Evolutionary conservation across 2,113 vertebrate genomes (phyloP), one percentile per base, ranked within the genome.

Genomic region (Xenotilapia caudafasciata): DNA sequence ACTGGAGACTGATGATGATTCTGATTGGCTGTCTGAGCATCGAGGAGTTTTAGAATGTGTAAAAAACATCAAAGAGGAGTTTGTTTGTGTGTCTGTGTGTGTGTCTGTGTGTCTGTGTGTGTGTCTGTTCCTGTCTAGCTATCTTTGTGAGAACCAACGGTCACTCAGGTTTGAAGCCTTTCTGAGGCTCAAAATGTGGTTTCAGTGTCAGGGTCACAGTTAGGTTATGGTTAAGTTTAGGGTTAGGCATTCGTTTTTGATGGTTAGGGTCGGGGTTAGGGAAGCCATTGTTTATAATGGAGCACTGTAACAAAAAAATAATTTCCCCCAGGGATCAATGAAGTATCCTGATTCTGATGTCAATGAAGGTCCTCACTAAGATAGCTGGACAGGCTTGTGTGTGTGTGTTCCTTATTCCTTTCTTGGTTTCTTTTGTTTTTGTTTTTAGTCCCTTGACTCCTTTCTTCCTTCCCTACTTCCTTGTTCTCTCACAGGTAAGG

Each of bases 81-180:
- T 40, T 68, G 62, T 68, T 2, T 28, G 4, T 28, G 26, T 28
- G 26, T 28, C 2, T 28, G 0, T 15, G 0, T 7, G 2, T 14
- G 0, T 45, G 3, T 14, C 0, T 15, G 1, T 15, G 2, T 40
- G 0, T 15, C 0, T 47, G 0, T 7, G 14, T 7, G 1, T 33
- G 31, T 33, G 2, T 45, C 3, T 47, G 7, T 45, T 3, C 33
- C 3, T 45, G 42, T 45, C 6, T 45, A 3, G 35, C 9, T 38
- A 38, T 38, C 1, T 1, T 49, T 49, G 45, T 53, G 51, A 54
- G 51, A 6, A 54, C 51, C 51, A 54, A 2, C 5, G 2, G 51
- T 54, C 51, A 54, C n/a, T 12, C 51, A 54, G 6, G 51, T 54
- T 54, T n/a, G 49, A 53, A n/a, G 2, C 17, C 53, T 54, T 54